phyloP scores from a whole-genome alignment of 2,797 vertebrate genomes.

The Gadopsis bispinosus region DNA sequence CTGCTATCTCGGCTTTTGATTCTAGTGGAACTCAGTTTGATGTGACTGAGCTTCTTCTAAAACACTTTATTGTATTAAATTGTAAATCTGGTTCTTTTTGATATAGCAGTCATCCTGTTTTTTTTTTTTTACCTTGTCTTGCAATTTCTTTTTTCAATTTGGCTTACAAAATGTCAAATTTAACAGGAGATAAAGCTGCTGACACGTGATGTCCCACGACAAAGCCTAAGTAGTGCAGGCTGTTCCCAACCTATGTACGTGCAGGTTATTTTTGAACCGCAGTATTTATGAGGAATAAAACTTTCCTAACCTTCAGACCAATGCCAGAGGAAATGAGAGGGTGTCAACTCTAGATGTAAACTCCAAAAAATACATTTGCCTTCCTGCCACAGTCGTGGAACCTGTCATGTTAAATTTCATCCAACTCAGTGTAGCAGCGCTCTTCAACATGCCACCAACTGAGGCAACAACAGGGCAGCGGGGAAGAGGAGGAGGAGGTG shows the following conservation, averaged over 20 bases:
- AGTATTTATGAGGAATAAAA: slow-evolving; percentile 51
- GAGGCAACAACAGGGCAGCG: slow-evolving; percentile 58
- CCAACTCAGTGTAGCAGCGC: slow-evolving; percentile 43
- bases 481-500: slow-evolving; percentile 19
- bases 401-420: slow-evolving; percentile 78
- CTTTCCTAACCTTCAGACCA: slow-evolving; percentile 51
- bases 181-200: slow-evolving; percentile 23
- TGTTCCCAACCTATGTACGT: slow-evolving; percentile 17
- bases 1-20: background rate
- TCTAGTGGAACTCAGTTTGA: background rate
- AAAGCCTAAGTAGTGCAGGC: background rate
- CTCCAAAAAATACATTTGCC: slow-evolving; percentile 62
- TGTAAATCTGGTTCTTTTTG: slow-evolving; percentile 1
- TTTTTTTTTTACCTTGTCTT: background rate
- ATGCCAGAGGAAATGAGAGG: slow-evolving; percentile 48
- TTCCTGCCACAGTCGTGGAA: slow-evolving; percentile 57
- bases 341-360: slow-evolving; percentile 65
- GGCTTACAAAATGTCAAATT: slow-evolving; percentile 19
- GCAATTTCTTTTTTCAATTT: background rate
- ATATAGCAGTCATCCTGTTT: background rate
- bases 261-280: slow-evolving; percentile 36
- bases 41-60: background rate
- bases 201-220: background rate
- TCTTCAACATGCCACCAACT: slow-evolving; percentile 61
- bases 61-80: background rate